Base-by-base conservation (phyloP, 1,140 invertebrate genomes). In the Solenopsis fugax region DNA sequence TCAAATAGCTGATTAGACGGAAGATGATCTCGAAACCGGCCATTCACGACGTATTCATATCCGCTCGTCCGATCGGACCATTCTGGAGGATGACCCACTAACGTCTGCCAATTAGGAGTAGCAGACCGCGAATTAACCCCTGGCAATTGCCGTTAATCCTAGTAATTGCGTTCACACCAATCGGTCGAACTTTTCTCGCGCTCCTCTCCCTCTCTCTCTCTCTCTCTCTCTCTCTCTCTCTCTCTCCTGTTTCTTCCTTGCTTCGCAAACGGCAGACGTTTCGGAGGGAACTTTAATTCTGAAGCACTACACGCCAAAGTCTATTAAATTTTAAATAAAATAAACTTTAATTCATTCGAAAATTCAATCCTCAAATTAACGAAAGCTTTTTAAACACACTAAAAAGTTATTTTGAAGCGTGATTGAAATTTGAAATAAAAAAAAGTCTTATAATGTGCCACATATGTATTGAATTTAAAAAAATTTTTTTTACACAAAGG, bases 61-160 rank as follows among this genome's bases (percentile, higher is more conserved):
- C 87, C 75, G 82, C 85, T 87, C 54, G 73, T 58, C 64, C 71
- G 45, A 24, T 73, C 62, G 50, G 56, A 77, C n/a, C 54, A 54
- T 72, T 54, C 41, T 75, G 60, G 50, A 82, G 58, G 65, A 54
- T 91, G 89, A 91, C 89, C 89, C 72, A 86, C 91, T 93, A 93
- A 93, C 89, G 92, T 89, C 87, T 87, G 91, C 90, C 93, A 93
- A 93, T 94, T 93, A 91, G 87, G 89, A 91, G 84, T 91, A 93
- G 92, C 93, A 88, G 91, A 87, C 88, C 89, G 89, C 90, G 92
- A 93, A 93, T 93, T 94, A 93, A 93, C 93, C 93, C 89, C 82
- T 90, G 80, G 89, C 93, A 93, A 94, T 94, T 93, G 91, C 89
- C 87, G 89, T 90, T 92, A 94, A 94, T 94, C 93, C 91, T 86